Base-by-base conservation (phyloP, 1,140 invertebrate genomes). In the Leptoteleia sp. region DNA sequence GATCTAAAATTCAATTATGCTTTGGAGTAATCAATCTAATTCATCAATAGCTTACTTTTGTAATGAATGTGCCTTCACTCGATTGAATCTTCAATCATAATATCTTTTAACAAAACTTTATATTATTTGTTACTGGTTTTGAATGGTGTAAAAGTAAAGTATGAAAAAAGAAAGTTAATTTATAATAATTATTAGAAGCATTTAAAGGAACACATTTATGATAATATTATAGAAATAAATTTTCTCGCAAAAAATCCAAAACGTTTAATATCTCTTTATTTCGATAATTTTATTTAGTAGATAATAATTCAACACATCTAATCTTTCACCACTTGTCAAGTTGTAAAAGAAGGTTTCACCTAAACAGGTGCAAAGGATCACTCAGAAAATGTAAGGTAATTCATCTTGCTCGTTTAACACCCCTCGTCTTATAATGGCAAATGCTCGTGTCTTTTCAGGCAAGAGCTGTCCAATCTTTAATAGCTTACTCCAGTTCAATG, bases 401-500 rank as follows among this genome's bases (percentile, higher is more conserved):
- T 47, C 57, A 61, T 61, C 57, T 61, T 61, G 42, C 47, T 47
- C 57, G 57, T 61, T 61, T 61, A 61, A 61, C 57, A 61, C 42
- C 57, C 57, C 8, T 47, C 57, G 57, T 37, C 42, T 61, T 61
- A 45, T 35, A 47, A 29, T 57, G 40, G 55, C 55, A 45, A 59
- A 59, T 59, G 38, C 38, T 45, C 55, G 42, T 61, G 57, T 61
- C 57, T 61, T 61, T 61, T 33, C 57, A 45, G 35, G 15, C 15
- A 61, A 22, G 29, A 19, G 50, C 50, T 61, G 52, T 61, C 57
- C 29, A 47, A 61, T 47, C 29, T 61, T 61, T 61, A 61, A 61
- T 61, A 61, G 57, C 57, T 61, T 61, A 47, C 57, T 61, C 11
- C 9, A 15, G 57, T 59, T 59, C 38, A 59, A 59, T 59, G 17